A percentile compares a stretch with the other conserved stretches of the same genome.
Evolutionary conservation across 2,888 invertebrate genomes (phyloP).

Genomic region (Endomychus coccineus): DNA sequence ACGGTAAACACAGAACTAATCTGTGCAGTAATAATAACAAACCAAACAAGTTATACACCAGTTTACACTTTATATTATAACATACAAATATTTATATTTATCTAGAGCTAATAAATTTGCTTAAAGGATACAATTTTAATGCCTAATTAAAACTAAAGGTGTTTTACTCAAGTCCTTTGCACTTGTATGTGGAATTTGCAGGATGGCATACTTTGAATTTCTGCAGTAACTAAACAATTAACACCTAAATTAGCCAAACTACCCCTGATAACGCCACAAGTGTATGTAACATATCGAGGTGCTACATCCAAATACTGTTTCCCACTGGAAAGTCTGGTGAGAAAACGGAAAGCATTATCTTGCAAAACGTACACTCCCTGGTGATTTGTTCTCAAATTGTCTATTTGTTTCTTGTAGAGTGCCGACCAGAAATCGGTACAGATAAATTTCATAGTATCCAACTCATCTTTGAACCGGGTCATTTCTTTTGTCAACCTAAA

Average conservation of each 20-base stretch:
- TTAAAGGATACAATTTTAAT: no score
- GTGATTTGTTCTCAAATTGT: constrained; percentile 95
- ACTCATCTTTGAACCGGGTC: constrained; percentile 90
- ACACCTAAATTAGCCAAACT: constrained; percentile 92
- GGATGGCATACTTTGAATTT: constrained; percentile 85
- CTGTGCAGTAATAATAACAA: no score
- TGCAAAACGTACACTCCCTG: constrained; percentile 97
- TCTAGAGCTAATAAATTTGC: no score
- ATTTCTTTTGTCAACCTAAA: constrained; percentile 81
- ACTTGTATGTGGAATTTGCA: constrained; percentile 91
- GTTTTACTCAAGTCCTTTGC: constrained; percentile 51
- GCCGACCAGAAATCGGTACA: constrained; percentile 99
- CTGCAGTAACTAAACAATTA: constrained; percentile 89
- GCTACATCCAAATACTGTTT: constrained; percentile 89
- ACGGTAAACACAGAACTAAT: no score
- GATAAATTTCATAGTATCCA: constrained; percentile 96
- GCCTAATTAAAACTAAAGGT: no score
- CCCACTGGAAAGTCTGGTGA: constrained; percentile 79
- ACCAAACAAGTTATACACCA: no score
- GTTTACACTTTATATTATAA: no score
- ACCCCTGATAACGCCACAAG: constrained; percentile 92
- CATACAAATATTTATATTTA: no score
- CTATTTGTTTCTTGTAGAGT: constrained; percentile 96
- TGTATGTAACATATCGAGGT: constrained; percentile 88
- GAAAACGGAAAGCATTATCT: constrained; percentile 88